A percentile compares a stretch with the other conserved stretches of the same genome.
These are phyloP conservation scores for Sesamia inferens DNA, from an alignment of 2,888 invertebrate species.

Conservation along the genomic window DNA sequence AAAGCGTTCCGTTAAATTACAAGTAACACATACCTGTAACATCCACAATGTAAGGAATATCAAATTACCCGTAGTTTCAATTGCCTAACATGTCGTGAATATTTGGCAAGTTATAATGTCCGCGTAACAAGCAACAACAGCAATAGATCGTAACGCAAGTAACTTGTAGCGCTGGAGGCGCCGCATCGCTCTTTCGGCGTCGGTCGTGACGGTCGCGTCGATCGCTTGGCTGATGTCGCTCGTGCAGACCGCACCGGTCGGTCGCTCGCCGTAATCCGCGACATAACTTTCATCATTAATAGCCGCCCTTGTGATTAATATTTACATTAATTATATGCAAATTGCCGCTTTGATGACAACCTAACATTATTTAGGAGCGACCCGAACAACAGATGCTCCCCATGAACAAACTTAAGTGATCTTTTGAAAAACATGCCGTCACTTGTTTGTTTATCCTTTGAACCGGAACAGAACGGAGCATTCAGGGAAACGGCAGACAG, in stretches of 20 bases:
- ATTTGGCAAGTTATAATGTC: slow-evolving; percentile 54
- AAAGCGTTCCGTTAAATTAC: slow-evolving; percentile 14
- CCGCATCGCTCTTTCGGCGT: background rate
- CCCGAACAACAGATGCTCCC: slow-evolving; percentile 23
- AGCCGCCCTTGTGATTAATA: slow-evolving; percentile 74
- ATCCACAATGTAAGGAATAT: slow-evolving; percentile 11
- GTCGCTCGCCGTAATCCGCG: background rate
- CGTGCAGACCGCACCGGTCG: background rate
- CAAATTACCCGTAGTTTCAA: slow-evolving; percentile 50
- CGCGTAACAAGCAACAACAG: slow-evolving; percentile 51
- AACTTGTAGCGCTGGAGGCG: slow-evolving; percentile 15
- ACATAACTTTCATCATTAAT: slow-evolving; percentile 69
- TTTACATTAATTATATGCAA: slow-evolving; percentile 80
- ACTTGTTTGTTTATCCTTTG: background rate
- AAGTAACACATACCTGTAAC: slow-evolving; percentile 7
- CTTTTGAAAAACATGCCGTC: slow-evolving; percentile 30
- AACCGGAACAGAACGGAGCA: background rate
- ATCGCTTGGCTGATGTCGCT: background rate
- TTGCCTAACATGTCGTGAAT: slow-evolving; percentile 40
- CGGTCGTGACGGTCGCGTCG: background rate
- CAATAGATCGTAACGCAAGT: slow-evolving; percentile 45
- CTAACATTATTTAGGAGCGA: slow-evolving; percentile 69
- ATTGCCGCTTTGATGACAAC: slow-evolving; percentile 74
- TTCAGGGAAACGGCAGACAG: slow-evolving; percentile 7
- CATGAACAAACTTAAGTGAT: slow-evolving; percentile 15